These are phyloP conservation scores for Delphinus delphis DNA, from an alignment of 2,113 vertebrate species.

Conservation along the genomic window DNA sequence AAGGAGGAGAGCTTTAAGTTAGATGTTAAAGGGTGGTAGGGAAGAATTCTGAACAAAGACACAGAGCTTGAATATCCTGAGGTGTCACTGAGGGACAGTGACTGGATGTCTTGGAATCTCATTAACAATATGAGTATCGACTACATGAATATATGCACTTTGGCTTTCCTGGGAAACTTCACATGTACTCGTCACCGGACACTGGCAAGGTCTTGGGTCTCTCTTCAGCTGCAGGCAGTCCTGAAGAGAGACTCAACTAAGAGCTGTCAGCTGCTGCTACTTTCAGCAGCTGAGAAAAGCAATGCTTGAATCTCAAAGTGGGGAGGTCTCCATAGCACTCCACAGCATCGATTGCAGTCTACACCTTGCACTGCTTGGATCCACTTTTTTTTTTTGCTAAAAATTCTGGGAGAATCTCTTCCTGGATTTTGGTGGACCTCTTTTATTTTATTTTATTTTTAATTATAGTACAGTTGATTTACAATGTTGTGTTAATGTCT, in stretches of 20 bases:
- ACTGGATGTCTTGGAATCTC: background rate
- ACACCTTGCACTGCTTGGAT: background rate
- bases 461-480: background rate
- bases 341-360: background rate
- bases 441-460: background rate
- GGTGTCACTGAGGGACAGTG: background rate
- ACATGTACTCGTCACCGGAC: background rate
- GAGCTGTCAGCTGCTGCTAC: background rate
- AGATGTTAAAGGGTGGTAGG: background rate
- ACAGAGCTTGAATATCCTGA: background rate
- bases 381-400: background rate
- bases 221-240: background rate
- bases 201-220: background rate
- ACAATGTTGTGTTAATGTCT: background rate
- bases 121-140: background rate
- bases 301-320: background rate
- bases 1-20: background rate
- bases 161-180: background rate
- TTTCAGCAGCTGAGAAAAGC: background rate
- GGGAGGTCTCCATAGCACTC: background rate
- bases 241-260: background rate
- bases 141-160: background rate
- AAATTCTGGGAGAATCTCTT: background rate
- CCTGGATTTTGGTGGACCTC: background rate
- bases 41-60: background rate